These are phyloP conservation scores for Montipora capricornis DNA, from an alignment of 64 coral and sea anemone genomes.

Conservation along the genomic window DNA sequence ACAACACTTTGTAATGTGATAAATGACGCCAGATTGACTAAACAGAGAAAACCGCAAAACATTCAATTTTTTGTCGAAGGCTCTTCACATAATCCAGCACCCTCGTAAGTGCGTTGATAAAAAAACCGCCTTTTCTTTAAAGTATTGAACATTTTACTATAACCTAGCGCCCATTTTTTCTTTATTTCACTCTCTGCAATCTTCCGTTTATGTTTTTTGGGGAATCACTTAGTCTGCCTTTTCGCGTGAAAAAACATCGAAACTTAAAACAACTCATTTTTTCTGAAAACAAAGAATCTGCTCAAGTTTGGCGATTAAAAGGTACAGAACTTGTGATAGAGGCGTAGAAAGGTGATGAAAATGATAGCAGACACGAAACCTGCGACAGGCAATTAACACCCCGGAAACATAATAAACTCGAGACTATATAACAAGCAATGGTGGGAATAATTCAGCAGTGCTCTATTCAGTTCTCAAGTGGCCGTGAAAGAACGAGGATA, in stretches of 20 bases:
- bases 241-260: neutral
- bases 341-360: conserved; percentile 8
- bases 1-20: conserved; percentile 8
- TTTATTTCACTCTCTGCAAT: neutral
- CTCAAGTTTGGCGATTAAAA: conserved; percentile 24
- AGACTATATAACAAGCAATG: conserved; percentile 39
- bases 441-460: neutral
- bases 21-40: conserved; percentile 35
- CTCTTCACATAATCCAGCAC: neutral
- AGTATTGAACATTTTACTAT: neutral
- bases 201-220: neutral
- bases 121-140: neutral
- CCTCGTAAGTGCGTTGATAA: neutral
- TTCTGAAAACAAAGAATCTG: neutral
- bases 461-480: neutral
- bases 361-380: neutral
- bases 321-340: neutral
- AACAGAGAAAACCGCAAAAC: conserved; percentile 15
- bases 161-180: neutral
- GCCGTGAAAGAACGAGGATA: neutral
- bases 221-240: neutral
- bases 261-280: neutral
- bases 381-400: conserved; percentile 10
- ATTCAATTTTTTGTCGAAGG: neutral
- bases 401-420: conserved; percentile 15